Conservation (phyloP, 2,113 vertebrate species). For the Hydropotes inermis region DNA sequence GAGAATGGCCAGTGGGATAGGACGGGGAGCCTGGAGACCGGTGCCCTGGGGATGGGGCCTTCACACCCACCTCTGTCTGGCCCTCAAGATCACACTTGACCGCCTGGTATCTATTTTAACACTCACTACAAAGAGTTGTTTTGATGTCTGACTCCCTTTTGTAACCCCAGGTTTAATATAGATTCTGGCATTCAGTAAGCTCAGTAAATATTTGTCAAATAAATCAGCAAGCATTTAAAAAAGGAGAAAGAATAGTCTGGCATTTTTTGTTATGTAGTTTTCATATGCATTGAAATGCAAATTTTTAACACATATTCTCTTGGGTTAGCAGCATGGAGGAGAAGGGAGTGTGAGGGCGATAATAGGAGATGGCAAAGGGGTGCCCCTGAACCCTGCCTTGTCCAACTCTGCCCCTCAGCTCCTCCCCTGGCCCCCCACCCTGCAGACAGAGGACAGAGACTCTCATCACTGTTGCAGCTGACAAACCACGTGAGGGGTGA, state of each 20-base stretch:
- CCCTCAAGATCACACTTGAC: not conserved
- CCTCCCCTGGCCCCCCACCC: not conserved
- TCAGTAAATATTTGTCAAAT: not conserved
- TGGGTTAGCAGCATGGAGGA: not conserved
- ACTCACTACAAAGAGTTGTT: not conserved
- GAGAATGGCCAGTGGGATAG: not conserved
- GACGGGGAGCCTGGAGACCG: not conserved
- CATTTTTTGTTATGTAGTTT: not conserved
- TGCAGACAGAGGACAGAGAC: not conserved
- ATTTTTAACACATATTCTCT: not conserved
- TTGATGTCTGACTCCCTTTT: not conserved
- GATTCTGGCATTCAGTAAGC: not conserved
- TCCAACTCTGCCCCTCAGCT: not conserved
- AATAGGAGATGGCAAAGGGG: not conserved
- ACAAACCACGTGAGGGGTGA: not conserved
- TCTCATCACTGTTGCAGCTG: too few relatives aligned
- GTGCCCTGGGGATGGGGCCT: not conserved
- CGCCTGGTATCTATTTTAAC: not conserved
- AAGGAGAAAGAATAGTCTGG: not conserved
- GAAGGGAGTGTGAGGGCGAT: not conserved
- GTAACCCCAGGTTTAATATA: not conserved
- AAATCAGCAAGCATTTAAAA: not conserved
- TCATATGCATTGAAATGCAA: not conserved
- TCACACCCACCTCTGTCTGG: not conserved
- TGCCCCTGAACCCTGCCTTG: not conserved